Base-by-base conservation (phyloP, 2,888 invertebrate genomes). In the Lasioglossum leucozonium region DNA sequence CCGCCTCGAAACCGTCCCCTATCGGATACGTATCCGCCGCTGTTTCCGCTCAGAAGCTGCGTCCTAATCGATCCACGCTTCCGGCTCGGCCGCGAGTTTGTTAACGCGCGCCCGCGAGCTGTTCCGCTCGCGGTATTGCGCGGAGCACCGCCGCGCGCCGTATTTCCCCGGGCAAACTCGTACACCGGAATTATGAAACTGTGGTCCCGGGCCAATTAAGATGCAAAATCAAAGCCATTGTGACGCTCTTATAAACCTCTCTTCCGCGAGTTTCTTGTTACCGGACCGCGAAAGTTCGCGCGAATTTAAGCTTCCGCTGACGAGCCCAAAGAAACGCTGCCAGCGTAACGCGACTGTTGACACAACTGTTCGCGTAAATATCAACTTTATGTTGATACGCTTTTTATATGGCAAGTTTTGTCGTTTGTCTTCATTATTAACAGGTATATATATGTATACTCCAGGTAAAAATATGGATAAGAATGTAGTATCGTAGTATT, bases 141-240 rank as follows among this genome's bases (percentile, higher is more conserved):
- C 62, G 30, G 40, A 13, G 13, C n/a, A 4, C 2, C 16, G n/a
- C 5, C 30, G 62, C n/a, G n/a, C n/a, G n/a, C 11, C n/a, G 67
- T 37, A 6, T 65, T 37, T 67, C 67, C 67, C 22, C 37, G 22
- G 22, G 18, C 10, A 10, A n/a, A 18, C 37, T 30, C 34, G 11
- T 8, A 18, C 65, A 26, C 58, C 13, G 58, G 26, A 65, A 69
- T 65, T 62, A 71, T 22, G 30, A 11, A 72, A 30, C 79, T 67
- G 10, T 8, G 47, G 65, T 65, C 40, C 5, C 8, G 11, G n/a
- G 10, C 26, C 62, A 62, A 62, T 62, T 30, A 62, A 62, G 62
- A 62, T 62, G 62, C 62, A 58, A 58, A 58, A 58, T 58, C 58
- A 26, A 58, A 58, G 26, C 58, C n/a, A 58, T 58, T 51, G 51